Evolutionary conservation across 2,888 invertebrate species (phyloP).

Genomic region (Spodoptera exigua): DNA sequence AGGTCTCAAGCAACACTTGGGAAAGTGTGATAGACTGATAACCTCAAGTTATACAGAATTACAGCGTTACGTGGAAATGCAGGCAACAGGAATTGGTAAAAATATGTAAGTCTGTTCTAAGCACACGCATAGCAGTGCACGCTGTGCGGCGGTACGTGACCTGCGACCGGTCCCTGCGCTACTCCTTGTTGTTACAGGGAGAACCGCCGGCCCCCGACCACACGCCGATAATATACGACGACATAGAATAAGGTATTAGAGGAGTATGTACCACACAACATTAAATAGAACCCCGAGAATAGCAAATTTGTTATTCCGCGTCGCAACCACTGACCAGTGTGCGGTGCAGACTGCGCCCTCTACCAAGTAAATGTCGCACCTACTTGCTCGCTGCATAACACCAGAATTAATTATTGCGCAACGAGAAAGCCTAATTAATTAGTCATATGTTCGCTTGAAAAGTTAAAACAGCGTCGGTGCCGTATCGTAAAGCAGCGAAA

Average conservation of each 20-base stretch:
- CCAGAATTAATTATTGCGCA: constrained; percentile 44
- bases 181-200: constrained; percentile 46
- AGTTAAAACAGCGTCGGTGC: constrained; percentile 35
- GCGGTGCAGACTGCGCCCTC: constrained; percentile 14
- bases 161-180: constrained; percentile 56
- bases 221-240: no score
- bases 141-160: constrained; percentile 33
- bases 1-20: constrained; percentile 13
- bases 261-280: no score
- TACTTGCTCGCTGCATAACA: constrained; percentile 41
- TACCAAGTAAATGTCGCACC: constrained; percentile 39
- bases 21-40: constrained; percentile 9
- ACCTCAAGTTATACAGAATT: constrained; percentile 3
- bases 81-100: constrained; percentile 15
- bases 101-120: constrained; percentile 36
- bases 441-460: constrained; percentile 53
- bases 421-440: constrained; percentile 61
- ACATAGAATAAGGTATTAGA: no score
- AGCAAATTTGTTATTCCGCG: constrained; percentile 23
- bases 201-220: constrained; percentile 12
- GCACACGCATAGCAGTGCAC: constrained; percentile 47
- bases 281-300: constrained; percentile 23
- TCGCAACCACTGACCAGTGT: constrained; percentile 4
- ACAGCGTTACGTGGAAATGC: neutral
- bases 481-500: constrained; percentile 56